Conservation (phyloP, 1,140 invertebrate genomes). For the Colletes gigas region DNA sequence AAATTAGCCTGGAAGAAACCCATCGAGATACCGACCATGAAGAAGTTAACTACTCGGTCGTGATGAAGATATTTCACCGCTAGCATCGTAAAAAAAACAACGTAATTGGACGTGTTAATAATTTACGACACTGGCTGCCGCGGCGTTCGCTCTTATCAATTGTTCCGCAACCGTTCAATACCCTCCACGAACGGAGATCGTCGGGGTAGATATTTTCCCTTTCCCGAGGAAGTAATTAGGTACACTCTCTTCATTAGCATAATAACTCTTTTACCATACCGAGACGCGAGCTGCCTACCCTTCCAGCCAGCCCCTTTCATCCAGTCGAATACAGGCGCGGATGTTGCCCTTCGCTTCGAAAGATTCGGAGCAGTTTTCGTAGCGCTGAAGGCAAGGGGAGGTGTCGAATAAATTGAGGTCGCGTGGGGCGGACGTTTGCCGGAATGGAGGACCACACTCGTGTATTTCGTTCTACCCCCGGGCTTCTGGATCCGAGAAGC, state of each 20-base stretch:
- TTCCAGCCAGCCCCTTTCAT: constrained; percentile 6
- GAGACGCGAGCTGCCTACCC: constrained; percentile 19
- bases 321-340: constrained; percentile 21
- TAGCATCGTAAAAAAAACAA: no score
- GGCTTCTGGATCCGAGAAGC: constrained; percentile 64
- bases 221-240: constrained; percentile 68
- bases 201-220: constrained; percentile 1
- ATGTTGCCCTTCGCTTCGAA: constrained; percentile 25
- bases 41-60: background rate
- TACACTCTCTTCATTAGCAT: constrained; percentile 72
- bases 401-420: constrained; percentile 81
- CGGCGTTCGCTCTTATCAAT: background rate
- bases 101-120: constrained; percentile 10
- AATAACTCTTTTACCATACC: constrained; percentile 76
- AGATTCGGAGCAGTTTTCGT: constrained; percentile 72
- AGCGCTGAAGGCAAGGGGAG: constrained; percentile 77
- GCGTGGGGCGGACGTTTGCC: constrained; percentile 79
- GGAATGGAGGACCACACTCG: constrained; percentile 72
- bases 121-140: background rate
- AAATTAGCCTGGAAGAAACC: background rate
- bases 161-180: background rate
- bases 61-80: constrained; percentile 6
- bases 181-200: constrained; percentile 1
- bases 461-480: constrained; percentile 60
- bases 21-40: background rate